Evolutionary conservation across 2,888 invertebrate species (phyloP).

Genomic region (Aricia artaxerxes): DNA sequence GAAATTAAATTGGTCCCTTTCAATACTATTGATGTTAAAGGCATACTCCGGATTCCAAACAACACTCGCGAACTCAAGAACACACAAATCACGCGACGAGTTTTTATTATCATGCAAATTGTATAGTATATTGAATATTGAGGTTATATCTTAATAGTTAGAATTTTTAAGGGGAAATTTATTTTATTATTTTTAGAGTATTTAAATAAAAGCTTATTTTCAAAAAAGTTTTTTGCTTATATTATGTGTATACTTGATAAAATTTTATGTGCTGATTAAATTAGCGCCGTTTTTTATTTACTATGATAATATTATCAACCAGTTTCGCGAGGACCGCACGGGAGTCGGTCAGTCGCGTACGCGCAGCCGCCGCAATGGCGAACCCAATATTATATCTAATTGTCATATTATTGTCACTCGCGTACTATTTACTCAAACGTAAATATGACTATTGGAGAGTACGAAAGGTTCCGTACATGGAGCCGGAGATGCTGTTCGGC

Average conservation of each 20-base stretch:
- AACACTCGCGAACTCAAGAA: too few relatives aligned
- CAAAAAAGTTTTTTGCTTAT: too few relatives aligned
- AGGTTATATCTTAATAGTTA: too few relatives aligned
- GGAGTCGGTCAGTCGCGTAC: background rate
- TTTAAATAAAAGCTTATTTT: too few relatives aligned
- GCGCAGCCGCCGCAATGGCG: background rate
- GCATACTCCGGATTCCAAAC: too few relatives aligned
- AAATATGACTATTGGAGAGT: conserved; percentile 57
- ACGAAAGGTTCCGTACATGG: conserved; percentile 49
- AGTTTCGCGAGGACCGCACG: background rate
- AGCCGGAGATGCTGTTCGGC: conserved; percentile 55
- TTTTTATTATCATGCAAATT: too few relatives aligned
- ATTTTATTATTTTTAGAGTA: too few relatives aligned
- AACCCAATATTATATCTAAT: background rate
- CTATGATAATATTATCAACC: background rate
- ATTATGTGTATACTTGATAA: background rate
- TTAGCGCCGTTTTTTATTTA: background rate
- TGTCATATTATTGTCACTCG: background rate
- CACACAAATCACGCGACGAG: too few relatives aligned
- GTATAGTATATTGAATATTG: too few relatives aligned
- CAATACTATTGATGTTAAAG: too few relatives aligned
- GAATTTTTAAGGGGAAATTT: too few relatives aligned
- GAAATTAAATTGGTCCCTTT: too few relatives aligned
- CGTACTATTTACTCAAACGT: conserved; percentile 44
- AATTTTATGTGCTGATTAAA: background rate